Base-by-base conservation (phyloP, 2,113 vertebrate species). In the Nyctereutes procyonoides region DNA sequence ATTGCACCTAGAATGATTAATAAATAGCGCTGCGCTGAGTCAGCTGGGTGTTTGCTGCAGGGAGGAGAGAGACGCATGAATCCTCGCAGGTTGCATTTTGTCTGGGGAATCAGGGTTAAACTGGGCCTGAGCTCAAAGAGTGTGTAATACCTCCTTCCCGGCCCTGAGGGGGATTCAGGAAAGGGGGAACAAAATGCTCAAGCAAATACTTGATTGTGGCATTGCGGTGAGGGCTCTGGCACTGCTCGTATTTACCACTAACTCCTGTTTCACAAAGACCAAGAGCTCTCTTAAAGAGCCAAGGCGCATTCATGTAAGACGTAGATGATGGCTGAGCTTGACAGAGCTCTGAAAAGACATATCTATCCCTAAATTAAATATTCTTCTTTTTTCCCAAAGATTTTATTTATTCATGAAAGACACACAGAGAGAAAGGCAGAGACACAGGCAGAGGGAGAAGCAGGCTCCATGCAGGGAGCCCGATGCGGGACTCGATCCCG, bases 51-150 rank as follows among this genome's bases (percentile, higher is more conserved):
- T 2, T 85, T 73, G 85, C 82, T 93, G 20, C 65, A 88, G 77
- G 74, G 89, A 80, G 84, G 79, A 97, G 89, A 93, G 79, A 93
- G 79, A 55, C 53, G 73, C 51, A 60, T 32, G 89, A 79, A 60
- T 80, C 69, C 74, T 92, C 51, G 67, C 53, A 71, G 86, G 92
- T 90, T 96, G n/a, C 60, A 51, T 86, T 96, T 96, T 98, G 96
- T 96, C 92, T 95, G 86, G 38, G 67, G 79, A 95, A 90, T 95
- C 43, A 88, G 93, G 77, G 86, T 96, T 96, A 93, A 96, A 87
- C 71, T 95, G 95, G 43, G 92, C 10, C n/a, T 76, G 86, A 90
- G 65, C 92, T 90, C 92, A 58, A 67, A 84, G 51, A 74, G 20
- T 82, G 74, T 38, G 86, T 89, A 20, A 80, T 83, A 58, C 62